These are phyloP conservation scores for Hyposoter didymator DNA, from an alignment of 2,888 invertebrate genomes.

Conservation along the genomic window DNA sequence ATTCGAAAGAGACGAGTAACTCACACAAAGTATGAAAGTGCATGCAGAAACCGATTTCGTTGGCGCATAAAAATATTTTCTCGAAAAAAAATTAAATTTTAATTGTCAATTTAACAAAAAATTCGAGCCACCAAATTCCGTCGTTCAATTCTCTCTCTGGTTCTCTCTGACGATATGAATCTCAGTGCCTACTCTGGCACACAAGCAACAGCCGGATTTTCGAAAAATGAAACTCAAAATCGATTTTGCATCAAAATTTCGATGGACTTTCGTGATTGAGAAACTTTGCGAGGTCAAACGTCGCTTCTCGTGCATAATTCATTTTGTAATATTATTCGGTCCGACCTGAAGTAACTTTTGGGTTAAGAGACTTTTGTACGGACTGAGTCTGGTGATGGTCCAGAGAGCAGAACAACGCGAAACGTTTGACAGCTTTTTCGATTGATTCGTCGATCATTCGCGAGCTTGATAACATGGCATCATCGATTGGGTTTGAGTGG, in stretches of 20 bases:
- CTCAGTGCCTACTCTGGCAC: neutral
- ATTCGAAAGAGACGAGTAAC: neutral
- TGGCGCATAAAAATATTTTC: neutral
- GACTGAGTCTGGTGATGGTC: slow-evolving; percentile 5
- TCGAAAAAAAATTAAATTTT: neutral
- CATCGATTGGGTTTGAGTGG: slow-evolving; percentile 15
- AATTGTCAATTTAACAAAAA: neutral
- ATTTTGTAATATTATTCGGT: neutral
- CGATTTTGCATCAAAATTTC: neutral
- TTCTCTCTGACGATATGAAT: neutral
- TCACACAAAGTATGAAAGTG: neutral
- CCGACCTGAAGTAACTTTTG: neutral
- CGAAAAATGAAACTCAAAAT: neutral
- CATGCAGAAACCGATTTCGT: neutral
- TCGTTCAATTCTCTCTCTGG: neutral
- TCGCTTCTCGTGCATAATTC: neutral
- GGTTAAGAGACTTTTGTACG: slow-evolving; percentile 16
- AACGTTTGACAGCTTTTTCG: slow-evolving; percentile 7
- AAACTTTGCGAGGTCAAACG: neutral
- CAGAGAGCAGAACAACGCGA: neutral
- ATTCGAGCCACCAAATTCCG: neutral
- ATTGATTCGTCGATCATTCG: slow-evolving; percentile 26
- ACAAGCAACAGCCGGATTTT: neutral
- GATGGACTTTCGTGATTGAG: neutral
- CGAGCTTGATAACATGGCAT: slow-evolving; percentile 26